Conservation (phyloP, 2,888 invertebrate genomes). For the Syrphus vitripennis region DNA sequence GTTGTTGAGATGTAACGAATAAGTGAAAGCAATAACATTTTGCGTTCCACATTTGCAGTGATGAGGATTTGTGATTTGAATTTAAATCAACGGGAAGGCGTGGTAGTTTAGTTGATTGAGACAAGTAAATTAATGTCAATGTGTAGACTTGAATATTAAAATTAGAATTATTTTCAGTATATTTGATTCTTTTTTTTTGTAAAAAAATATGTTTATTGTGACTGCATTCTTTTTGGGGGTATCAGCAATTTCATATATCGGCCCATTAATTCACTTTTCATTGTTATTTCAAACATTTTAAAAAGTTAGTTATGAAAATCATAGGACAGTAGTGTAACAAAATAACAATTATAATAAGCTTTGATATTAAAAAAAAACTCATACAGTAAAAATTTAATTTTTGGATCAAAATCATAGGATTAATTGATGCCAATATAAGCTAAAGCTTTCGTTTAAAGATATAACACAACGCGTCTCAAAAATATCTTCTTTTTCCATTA, state of each 20-base stretch:
- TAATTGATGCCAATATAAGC: no score
- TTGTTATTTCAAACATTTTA: no score
- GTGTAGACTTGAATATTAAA: not conserved
- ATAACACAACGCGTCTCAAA: not conserved
- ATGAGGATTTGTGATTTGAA: constrained; percentile 47
- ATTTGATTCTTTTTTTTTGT: not conserved
- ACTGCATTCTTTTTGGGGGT: no score
- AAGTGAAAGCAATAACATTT: constrained; percentile 50
- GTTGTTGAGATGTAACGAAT: constrained; percentile 8
- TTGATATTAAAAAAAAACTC: no score
- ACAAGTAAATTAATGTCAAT: not conserved
- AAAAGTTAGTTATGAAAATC: no score
- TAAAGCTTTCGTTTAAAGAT: not conserved
- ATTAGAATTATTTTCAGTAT: not conserved
- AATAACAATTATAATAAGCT: no score
- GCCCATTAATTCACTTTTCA: no score
- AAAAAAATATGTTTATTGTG: not conserved
- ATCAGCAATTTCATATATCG: no score
- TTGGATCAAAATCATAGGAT: no score
- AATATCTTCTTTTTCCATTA: not conserved
- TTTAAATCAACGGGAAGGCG: constrained; percentile 18
- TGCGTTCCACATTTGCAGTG: constrained; percentile 35
- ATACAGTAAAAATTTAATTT: no score
- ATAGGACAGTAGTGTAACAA: no score
- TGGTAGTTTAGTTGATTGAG: not conserved